Conservation (phyloP, 2,113 vertebrate genomes). For the Eptesicus fuscus region DNA sequence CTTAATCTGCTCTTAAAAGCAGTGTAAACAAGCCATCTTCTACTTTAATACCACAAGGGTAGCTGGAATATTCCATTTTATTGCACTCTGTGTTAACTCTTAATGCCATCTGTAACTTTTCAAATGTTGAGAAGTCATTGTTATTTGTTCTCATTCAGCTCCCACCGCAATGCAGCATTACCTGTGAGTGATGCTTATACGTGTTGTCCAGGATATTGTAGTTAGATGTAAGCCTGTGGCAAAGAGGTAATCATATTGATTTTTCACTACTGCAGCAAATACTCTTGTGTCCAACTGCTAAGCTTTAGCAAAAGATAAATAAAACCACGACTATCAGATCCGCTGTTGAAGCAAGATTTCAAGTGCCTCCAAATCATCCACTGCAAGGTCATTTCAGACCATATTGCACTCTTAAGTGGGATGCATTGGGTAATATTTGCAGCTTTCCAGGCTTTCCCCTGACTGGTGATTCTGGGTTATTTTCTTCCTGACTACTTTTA, state of each 20-base stretch:
- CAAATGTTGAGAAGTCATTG: background rate
- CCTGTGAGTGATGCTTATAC: background rate
- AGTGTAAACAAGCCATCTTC: background rate
- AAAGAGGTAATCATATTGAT: slow-evolving; percentile 59
- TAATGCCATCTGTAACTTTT: background rate
- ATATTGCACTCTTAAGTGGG: background rate
- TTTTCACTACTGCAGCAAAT: slow-evolving; percentile 58
- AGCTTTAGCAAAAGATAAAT: slow-evolving; percentile 42
- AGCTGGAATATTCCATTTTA: background rate
- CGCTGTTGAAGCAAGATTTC: slow-evolving; percentile 54
- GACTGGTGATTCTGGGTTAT: background rate
- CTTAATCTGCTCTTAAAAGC: background rate
- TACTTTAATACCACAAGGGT: background rate
- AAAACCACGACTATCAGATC: background rate
- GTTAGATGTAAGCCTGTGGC: slow-evolving; percentile 45
- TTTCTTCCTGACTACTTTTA: slow-evolving; percentile 15
- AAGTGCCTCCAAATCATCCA: slow-evolving; percentile 20
- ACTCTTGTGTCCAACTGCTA: background rate
- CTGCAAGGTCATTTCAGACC: slow-evolving; percentile 45
- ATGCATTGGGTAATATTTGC: background rate
- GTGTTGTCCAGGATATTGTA: background rate
- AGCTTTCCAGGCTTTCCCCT: background rate
- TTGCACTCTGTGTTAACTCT: background rate
- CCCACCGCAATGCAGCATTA: slow-evolving; percentile 25
- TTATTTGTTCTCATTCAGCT: background rate